A percentile compares a stretch with the other conserved stretches of the same genome.
These are phyloP conservation scores for Cabera pusaria DNA, from an alignment of 2,888 invertebrate species.

Conservation along the genomic window DNA sequence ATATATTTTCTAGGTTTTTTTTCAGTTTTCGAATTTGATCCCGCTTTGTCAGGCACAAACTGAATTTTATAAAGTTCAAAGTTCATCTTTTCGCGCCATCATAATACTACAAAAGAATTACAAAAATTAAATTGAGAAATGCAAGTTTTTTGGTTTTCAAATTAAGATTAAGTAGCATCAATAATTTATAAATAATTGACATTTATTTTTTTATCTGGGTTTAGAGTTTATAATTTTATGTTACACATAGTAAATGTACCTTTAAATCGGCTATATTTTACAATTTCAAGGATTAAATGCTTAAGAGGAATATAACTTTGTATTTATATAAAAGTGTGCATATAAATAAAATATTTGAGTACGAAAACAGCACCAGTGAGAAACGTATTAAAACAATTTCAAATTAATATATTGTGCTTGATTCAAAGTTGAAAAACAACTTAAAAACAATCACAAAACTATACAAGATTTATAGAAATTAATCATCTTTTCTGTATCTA, in stretches of 20 bases:
- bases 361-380: conserved; percentile 58
- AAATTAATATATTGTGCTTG: too few species aligned
- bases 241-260: conserved; percentile 3
- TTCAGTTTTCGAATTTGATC: too few species aligned
- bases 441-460: conserved; percentile 17
- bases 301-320: conserved; percentile 51
- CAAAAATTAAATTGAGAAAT: conserved; percentile 25
- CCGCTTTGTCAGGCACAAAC: too few species aligned
- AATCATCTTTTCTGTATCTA: conserved; percentile 41
- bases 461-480: conserved; percentile 24
- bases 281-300: conserved; percentile 55
- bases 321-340: conserved; percentile 37
- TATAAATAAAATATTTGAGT: conserved; percentile 42
- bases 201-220: conserved; percentile 19
- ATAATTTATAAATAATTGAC: conserved; percentile 21
- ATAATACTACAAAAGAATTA: conserved; percentile 18
- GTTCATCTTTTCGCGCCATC: too few species aligned
- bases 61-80: too few species aligned
- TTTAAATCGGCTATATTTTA: conserved; percentile 15
- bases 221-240: conserved; percentile 3
- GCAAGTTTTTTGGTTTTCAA: conserved; percentile 26
- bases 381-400: conserved; percentile 31
- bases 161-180: conserved; percentile 17
- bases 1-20: too few species aligned
- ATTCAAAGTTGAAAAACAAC: conserved; percentile 1